Percentiles rank a stretch among this genome's conserved stretches.
phyloP scores from a whole-genome alignment of 2,797 vertebrate species.

The Anguilla pacifica region DNA sequence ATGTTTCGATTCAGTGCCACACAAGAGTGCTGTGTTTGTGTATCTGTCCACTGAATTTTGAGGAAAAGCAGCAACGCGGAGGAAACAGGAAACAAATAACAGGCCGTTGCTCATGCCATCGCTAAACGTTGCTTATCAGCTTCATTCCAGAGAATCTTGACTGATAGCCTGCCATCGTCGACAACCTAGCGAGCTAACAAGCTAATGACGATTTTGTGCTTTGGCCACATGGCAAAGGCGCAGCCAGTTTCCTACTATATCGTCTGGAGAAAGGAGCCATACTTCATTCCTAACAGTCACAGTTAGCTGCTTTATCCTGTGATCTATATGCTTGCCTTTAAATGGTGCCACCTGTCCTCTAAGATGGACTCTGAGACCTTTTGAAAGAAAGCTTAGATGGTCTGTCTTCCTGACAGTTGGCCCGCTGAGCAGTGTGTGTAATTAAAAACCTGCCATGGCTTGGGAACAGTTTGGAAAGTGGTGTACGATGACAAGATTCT shows the following conservation, averaged over 20 bases:
- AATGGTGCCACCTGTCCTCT: neutral
- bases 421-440: neutral
- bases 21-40: too few relatives aligned
- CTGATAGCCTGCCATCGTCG: neutral
- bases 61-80: too few relatives aligned
- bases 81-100: neutral
- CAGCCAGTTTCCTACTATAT: neutral
- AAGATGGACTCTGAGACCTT: neutral
- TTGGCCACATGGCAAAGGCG: neutral
- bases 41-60: too few relatives aligned
- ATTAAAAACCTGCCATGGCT: neutral
- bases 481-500: too few relatives aligned
- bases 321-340: neutral
- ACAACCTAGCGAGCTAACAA: neutral
- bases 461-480: neutral
- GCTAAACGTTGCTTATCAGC: neutral
- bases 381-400: neutral
- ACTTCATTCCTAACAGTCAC: neutral
- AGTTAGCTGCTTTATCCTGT: neutral
- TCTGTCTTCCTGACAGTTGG: neutral
- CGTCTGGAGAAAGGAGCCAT: neutral
- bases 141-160: neutral
- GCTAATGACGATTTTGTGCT: neutral
- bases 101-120: neutral
- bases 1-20: too few relatives aligned